Base-by-base conservation (phyloP, 2,888 invertebrate species). In the Diploptera punctata region DNA sequence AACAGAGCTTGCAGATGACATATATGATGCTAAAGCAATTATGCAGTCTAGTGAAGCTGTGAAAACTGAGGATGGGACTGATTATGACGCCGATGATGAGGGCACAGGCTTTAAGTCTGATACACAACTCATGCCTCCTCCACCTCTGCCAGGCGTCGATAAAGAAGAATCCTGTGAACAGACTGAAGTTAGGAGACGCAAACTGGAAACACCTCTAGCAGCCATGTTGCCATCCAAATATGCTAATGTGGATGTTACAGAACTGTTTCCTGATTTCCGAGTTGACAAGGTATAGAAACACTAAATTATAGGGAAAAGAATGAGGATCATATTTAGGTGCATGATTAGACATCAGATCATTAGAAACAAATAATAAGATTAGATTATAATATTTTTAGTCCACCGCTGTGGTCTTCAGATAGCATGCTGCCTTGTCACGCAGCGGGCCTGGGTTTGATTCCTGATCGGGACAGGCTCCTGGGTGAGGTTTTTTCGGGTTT, bases 211-310 rank as follows among this genome's bases (percentile, higher is more conserved):
- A 0, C 98, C 99, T 0, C 83, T 99, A 70, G 98, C 98, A 9
- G 95, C 95, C n/a, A 98, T 99, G 95, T 82, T 98, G 67, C 98
- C 98, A 0, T 95, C 96, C 0, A 97, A 98, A 84, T 97, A 97
- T 84, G 94, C 91, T 0, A 91, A 95, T 81, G 88, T 95, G 7
- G 91, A 98, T 85, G 97, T 99, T 0, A 91, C 93, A 4, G 93
- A 94, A 79, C 82, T 98, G 4, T 99, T 99, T 83, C 97, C 98
- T 0, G 98, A 99, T 81, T 99, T 99, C 83, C 87, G 96, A 67
- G 90, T 93, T 26, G 94, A 95, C 78, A 94, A 94, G 83, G 91
- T 91, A 65, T n/a, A n/a, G n/a, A n/a, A n/a, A n/a, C n/a, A n/a
- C n/a, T n/a, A n/a, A n/a, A n/a, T n/a, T n/a, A n/a, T n/a, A n/a